These are phyloP conservation scores for Thymallus thymallus DNA, from an alignment of 2,113 vertebrate species.

Conservation along the genomic window DNA sequence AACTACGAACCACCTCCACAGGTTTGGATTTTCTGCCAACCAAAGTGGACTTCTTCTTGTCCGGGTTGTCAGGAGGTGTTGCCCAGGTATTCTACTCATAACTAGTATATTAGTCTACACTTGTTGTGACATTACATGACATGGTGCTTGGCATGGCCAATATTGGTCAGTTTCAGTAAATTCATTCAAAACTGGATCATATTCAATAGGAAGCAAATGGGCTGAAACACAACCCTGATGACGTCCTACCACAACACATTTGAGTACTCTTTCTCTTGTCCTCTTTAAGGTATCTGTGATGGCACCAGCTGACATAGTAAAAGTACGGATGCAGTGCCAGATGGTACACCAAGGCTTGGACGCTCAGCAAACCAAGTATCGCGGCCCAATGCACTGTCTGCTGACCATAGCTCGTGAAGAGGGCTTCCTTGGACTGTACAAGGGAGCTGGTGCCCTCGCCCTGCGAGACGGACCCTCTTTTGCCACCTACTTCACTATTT, in stretches of 20 bases:
- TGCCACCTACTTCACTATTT: constrained; percentile 83
- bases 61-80: constrained; percentile 52
- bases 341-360: constrained; percentile 44
- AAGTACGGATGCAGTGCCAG: constrained; percentile 71
- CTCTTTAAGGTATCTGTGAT: constrained; percentile 56
- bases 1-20: constrained; percentile 1
- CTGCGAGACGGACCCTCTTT: constrained; percentile 82
- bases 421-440: constrained; percentile 83
- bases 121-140: too few species aligned
- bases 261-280: not conserved
- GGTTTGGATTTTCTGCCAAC: constrained; percentile 34
- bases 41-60: constrained; percentile 60
- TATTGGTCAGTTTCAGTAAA: too few species aligned
- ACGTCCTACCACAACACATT: not conserved
- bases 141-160: too few species aligned
- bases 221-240: too few species aligned
- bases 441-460: constrained; percentile 79
- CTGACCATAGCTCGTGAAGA: constrained; percentile 80
- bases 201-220: too few species aligned
- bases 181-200: too few species aligned
- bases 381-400: constrained; percentile 83
- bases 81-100: constrained; percentile 51
- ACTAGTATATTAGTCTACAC: not conserved
- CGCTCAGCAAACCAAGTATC: constrained; percentile 72
- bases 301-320: constrained; percentile 66